Percentiles rank a stretch among this genome's conserved stretches.
Evolutionary conservation across 2,888 invertebrate genomes (phyloP).

Genomic region (Schizaphis graminum): DNA sequence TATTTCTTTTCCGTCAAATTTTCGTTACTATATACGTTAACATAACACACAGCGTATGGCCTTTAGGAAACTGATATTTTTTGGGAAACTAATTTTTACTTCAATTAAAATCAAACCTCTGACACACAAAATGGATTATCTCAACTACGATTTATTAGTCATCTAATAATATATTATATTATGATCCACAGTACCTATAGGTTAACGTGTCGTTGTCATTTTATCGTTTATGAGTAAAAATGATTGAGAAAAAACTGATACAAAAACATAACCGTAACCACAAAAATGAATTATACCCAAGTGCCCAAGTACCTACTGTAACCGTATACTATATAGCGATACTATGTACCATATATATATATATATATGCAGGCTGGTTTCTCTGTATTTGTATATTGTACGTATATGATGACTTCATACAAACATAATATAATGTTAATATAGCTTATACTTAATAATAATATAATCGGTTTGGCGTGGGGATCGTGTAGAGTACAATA

Average conservation of each 20-base stretch:
- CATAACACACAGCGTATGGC: background rate
- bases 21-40: background rate
- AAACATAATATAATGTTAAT: background rate
- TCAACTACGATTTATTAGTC: background rate
- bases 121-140: background rate
- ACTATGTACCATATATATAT: background rate
- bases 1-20: background rate
- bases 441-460: background rate
- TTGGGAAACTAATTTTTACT: background rate
- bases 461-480: background rate
- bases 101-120: background rate
- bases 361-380: background rate
- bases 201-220: background rate
- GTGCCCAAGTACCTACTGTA: background rate
- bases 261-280: background rate
- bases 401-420: background rate
- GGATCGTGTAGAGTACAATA: background rate
- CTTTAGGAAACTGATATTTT: background rate
- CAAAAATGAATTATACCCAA: background rate
- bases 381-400: background rate
- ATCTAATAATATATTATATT: background rate
- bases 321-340: background rate
- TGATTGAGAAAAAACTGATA: background rate
- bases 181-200: too few species aligned
- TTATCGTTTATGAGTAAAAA: background rate